Evolutionary conservation across 2,888 invertebrate genomes (phyloP), one percentile per base, ranked within the genome.

Genomic region (Mactromeris polynyma): DNA sequence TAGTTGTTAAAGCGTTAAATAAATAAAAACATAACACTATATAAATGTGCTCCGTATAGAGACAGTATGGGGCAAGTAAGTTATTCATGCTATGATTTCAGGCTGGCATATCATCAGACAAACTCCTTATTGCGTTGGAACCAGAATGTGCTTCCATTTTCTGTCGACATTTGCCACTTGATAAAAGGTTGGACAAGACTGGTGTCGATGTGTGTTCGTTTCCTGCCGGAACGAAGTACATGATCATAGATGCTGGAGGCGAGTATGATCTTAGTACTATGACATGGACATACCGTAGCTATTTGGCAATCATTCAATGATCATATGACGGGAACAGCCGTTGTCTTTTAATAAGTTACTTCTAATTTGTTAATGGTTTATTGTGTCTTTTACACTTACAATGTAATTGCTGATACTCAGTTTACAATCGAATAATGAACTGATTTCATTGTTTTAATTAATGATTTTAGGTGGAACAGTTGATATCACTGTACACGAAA

Each of bases 111-210:
- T 38, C 46, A 33, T 73, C 64, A 79, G 64, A 89, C n/a, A 85
- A 90, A 38, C 77, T 92, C 46, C 81, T 69, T 4, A 84, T 92
- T 31, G 90, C 92, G 11, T 54, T 92, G 31, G 92, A 92, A 78
- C 92, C 92, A 21, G 92, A 92, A 77, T 85, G 85, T 19, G 89
- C 89, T 19, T 87, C 89, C 4, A 78, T 89, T 19, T 89, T 69
- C 82, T 87, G 87, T 78, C 81, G 79, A 26, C 51, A 84, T 40
- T 77, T 89, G 6, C 85, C 85, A 1, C 21, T 73, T 51, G 85
- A 88, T 42, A 78, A 31, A 31, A 21, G 81, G 7, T 82, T 69
- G 1, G 80, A 64, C 17, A 54, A 11, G 14, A 81, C 36, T 19
- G 82, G n/a, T n/a, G 38, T 54, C 19, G 38, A 36, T 11, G 51